Base-by-base conservation (phyloP, 2,797 vertebrate genomes). In the Acropternis orthonyx region DNA sequence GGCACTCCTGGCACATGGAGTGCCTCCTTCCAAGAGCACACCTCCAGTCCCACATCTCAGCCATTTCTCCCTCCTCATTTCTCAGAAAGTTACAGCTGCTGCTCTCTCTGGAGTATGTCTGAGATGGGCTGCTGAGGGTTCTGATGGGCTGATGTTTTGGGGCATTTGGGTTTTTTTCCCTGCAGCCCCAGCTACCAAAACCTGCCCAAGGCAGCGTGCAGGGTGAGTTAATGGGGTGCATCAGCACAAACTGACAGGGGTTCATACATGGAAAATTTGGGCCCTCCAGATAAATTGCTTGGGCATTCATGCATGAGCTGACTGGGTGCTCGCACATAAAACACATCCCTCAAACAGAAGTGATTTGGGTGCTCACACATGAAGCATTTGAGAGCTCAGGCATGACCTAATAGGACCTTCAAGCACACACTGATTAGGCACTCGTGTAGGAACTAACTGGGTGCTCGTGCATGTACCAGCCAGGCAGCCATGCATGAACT, bases 191-290 rank as follows among this genome's bases (percentile, higher is more conserved):
- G 84, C 37, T 81, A 5, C 65, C 0, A 0, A 81, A 39, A 69
- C 26, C 14, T 66, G 24, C 44, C 36, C 61, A 41, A 0, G 0
- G 0, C 18, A 22, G 68, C 49, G 5, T 44, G 51, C 0, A 0
- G 46, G 39, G 12, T 46, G n/a, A 39, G 21, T 24, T 54, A 17
- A 1, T 3, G 11, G 30, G 39, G n/a, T 67, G 27, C 56, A 54
- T 65, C 52, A 54, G 46, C 84, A 86, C 44, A 71, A 16, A 62
- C 34, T 52, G 73, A 27, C 23, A 37, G 52, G 51, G 30, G 52
- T 34, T 58, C 23, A 22, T 58, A 80, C 22, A 3, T 34, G 34
- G 30, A 82, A 7, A 65, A 26, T 84, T 67, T 82, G 71, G 12
- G 30, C 44, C 41, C 34, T 80, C 9, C 28, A 23, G 75, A 51